Evolutionary conservation across 2,113 vertebrate genomes (phyloP).

Genomic region (Anser cygnoides): DNA sequence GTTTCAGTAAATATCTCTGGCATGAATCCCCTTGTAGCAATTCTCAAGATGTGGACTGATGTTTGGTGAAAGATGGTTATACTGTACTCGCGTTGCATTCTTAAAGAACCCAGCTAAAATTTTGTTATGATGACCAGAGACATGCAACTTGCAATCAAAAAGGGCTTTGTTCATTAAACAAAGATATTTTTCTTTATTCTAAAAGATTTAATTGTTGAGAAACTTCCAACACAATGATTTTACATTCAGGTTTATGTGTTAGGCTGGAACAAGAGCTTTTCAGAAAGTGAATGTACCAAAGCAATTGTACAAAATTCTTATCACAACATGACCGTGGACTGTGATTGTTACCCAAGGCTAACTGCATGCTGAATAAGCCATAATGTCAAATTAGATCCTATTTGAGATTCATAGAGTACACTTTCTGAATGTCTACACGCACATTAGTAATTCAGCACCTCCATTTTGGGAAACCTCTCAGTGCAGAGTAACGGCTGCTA

Average conservation of each 20-base stretch:
- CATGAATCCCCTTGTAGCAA: neutral
- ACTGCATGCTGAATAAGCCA: slow-evolving; percentile 10
- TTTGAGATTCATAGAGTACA: neutral
- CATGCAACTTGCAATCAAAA: neutral
- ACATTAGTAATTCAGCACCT: slow-evolving; percentile 17
- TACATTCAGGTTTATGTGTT: neutral
- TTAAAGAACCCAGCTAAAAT: neutral
- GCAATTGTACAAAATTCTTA: neutral
- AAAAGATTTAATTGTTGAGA: neutral
- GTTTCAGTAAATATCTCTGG: neutral
- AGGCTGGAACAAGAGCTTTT: neutral
- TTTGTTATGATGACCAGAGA: neutral
- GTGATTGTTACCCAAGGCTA: slow-evolving; percentile 31
- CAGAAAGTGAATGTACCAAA: neutral
- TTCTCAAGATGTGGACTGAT: neutral
- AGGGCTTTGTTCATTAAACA: neutral
- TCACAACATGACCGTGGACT: neutral
- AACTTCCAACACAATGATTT: neutral
- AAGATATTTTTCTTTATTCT: neutral
- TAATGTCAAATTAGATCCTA: slow-evolving; percentile 31
- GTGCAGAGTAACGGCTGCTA: neutral
- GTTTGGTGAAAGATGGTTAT: neutral
- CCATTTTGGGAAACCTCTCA: slow-evolving; percentile 4
- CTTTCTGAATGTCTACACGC: neutral
- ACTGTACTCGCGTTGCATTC: neutral